These are phyloP conservation scores for Hyles vespertilio DNA, from an alignment of 1,140 invertebrate species.

Conservation along the genomic window DNA sequence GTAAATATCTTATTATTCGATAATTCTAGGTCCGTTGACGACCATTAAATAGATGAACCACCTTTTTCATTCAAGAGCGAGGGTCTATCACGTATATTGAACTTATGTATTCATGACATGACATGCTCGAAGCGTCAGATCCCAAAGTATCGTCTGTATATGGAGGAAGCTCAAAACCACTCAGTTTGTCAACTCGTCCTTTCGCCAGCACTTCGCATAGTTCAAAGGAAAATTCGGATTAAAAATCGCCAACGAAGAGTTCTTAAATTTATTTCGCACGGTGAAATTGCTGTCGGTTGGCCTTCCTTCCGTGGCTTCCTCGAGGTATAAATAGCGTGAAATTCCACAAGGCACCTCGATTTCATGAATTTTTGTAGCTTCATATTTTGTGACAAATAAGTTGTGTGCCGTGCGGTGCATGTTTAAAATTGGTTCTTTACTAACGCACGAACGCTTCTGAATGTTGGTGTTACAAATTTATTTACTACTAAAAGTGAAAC, in stretches of 20 bases:
- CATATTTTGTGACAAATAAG: slow-evolving; percentile 66
- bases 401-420: slow-evolving; percentile 20
- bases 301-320: slow-evolving; percentile 51
- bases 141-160: not conserved
- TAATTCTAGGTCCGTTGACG: not conserved
- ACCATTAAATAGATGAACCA: not conserved
- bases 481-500: not conserved
- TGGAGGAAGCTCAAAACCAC: not conserved
- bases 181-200: not conserved
- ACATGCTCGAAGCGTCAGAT: not conserved
- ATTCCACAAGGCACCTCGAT: slow-evolving; percentile 52
- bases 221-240: slow-evolving; percentile 59
- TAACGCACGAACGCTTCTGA: slow-evolving; percentile 11
- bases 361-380: slow-evolving; percentile 66
- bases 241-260: slow-evolving; percentile 48
- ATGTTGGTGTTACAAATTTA: slow-evolving; percentile 7
- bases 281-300: slow-evolving; percentile 56
- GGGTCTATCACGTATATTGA: not conserved
- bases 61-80: not conserved
- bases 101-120: not conserved
- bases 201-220: slow-evolving; percentile 35
- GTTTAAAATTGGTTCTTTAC: slow-evolving; percentile 32
- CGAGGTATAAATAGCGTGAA: slow-evolving; percentile 56
- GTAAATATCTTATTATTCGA: not conserved
- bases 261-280: slow-evolving; percentile 58